Base-by-base conservation (phyloP, 2,113 vertebrate genomes). In the Odontesthes bonariensis region DNA sequence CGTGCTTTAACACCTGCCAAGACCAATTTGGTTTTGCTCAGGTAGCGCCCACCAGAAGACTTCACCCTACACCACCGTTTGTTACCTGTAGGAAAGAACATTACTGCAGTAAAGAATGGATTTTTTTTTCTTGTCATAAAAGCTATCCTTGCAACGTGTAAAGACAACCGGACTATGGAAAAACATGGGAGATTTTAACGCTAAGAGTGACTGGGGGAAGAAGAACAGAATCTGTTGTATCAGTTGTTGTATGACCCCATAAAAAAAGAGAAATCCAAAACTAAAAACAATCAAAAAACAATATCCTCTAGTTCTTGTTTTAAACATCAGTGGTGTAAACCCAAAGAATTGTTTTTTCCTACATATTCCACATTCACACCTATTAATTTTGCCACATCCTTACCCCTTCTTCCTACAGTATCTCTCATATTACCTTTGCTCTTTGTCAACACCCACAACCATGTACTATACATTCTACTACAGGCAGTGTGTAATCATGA, bases 81-180 rank as follows among this genome's bases (percentile, higher is more conserved):
- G 17, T 7, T n/a, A 19, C 46, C 17, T 19, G 2, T 19, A 49
- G 17, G 19, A 49, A 49, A 2, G 14, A 49, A 19, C 5, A 2
- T 17, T 4, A 14, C 42, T 35, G 40, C 35, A 60, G 69, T 27
- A 11, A 67, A 55, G 40, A 49, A 62, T 67, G 54, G 51, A 60
- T 75, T 60, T 82, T 42, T 16, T 54, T 42, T 61, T 38, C 40
- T 31, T 54, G 52, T 69, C 3, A 46, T 46, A 77, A 66, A 63
- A 55, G 8, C 35, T 38, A 44, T 1, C 10, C 10, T 14, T 6
- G 46, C 16, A 47, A 16, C 13, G 4, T 47, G 17, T 47, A 4
- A 17, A 47, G 14, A 47, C 16, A 47, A 47, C 46, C 5, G 6
- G 46, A 47, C 1, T 17, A 16, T 6, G 14, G 6, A 47, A 47